Percentiles rank a stretch among this genome's conserved stretches.
Conservation (phyloP, 2,113 vertebrate species). For the Syngnathoides biaculeatus region DNA sequence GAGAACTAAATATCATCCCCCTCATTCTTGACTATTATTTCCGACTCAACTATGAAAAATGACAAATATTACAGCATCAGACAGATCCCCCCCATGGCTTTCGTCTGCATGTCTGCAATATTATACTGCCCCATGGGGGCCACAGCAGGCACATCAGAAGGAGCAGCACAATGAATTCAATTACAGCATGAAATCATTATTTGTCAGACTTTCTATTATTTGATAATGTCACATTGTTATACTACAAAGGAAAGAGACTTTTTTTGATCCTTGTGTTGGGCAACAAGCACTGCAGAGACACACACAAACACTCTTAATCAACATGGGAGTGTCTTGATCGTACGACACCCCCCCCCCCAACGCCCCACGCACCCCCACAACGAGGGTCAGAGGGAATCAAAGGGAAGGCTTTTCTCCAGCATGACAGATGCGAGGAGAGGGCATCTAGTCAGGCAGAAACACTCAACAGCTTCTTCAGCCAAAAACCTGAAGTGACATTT, state of each 20-base stretch:
- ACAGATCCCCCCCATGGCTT: not conserved
- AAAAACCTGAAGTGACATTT: conserved; percentile 51
- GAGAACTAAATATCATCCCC: too few relatives aligned
- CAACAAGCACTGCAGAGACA: not conserved
- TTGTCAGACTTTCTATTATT: too few relatives aligned
- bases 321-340: not conserved
- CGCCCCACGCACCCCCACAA: conserved; percentile 21
- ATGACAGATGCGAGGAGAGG: conserved; percentile 59
- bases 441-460: conserved; percentile 53
- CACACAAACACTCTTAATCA: conserved; percentile 6
- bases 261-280: too few relatives aligned
- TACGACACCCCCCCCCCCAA: conserved; percentile 21
- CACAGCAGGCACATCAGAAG: too few relatives aligned
- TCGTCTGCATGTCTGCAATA: not conserved
- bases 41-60: too few relatives aligned
- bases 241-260: not conserved
- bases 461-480: conserved; percentile 41
- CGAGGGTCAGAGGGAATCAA: conserved; percentile 32
- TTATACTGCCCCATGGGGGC: not conserved
- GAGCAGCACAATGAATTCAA: too few relatives aligned
- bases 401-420: conserved; percentile 37
- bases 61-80: too few relatives aligned
- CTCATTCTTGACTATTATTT: too few relatives aligned
- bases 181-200: too few relatives aligned
- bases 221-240: too few relatives aligned